Conservation (phyloP, 1,140 invertebrate species). For the Proales similis region DNA sequence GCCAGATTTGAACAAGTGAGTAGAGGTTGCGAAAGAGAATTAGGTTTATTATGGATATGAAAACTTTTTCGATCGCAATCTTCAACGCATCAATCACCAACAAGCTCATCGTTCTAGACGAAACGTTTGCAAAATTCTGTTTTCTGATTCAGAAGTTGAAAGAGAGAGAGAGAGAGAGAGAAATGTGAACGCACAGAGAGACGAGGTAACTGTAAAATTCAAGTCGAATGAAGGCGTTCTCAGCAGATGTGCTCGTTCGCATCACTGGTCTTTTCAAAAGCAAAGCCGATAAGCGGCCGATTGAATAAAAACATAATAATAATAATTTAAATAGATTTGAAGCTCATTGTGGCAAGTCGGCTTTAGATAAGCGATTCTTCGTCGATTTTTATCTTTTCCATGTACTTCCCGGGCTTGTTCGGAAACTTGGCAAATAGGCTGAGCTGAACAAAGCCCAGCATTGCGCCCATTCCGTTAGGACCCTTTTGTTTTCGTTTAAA, state of each 20-base stretch:
- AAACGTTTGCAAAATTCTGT: too few relatives aligned
- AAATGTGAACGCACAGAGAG: not conserved
- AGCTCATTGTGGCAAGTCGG: not conserved
- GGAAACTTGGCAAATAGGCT: slow-evolving; percentile 29
- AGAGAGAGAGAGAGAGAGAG: not conserved
- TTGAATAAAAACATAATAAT: not conserved
- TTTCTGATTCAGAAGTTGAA: slow-evolving; percentile 1
- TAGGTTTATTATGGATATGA: slow-evolving; percentile 8
- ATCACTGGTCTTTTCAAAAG: not conserved
- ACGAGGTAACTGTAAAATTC: not conserved
- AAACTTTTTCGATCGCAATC: slow-evolving; percentile 26
- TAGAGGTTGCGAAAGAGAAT: slow-evolving; percentile 13
- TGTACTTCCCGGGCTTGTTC: slow-evolving; percentile 1
- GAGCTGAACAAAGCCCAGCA: slow-evolving; percentile 33
- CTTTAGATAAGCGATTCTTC: not conserved
- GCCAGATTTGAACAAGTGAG: not conserved
- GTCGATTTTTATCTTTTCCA: slow-evolving; percentile 14
- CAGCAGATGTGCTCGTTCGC: not conserved
- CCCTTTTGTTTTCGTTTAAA: slow-evolving; percentile 1
- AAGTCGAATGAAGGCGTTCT: not conserved
- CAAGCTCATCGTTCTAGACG: too few relatives aligned
- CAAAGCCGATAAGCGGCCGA: not conserved
- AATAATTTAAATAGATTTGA: too few relatives aligned
- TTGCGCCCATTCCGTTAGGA: slow-evolving; percentile 15
- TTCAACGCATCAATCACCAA: slow-evolving; percentile 32